Percentiles rank a stretch among this genome's conserved stretches.
Evolutionary conservation across 2,888 invertebrate species (phyloP).

Genomic region (Chrysolina haemoptera): DNA sequence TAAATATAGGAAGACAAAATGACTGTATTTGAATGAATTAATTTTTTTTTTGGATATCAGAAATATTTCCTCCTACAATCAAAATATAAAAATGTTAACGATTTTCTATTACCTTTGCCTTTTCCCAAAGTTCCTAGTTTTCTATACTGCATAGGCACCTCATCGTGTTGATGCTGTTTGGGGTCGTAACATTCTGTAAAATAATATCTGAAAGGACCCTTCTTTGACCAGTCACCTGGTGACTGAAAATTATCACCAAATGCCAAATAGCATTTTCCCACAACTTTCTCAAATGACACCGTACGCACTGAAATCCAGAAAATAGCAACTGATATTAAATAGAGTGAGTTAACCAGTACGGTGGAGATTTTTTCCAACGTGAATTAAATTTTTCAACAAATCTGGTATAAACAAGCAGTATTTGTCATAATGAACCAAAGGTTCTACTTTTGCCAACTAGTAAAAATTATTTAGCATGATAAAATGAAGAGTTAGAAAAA

Average conservation of each 20-base stretch:
- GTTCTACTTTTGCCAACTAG: too few species aligned
- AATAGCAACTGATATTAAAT: background rate
- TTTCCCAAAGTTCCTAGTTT: conserved; percentile 75
- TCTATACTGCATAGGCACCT: conserved; percentile 76
- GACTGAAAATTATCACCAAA: conserved; percentile 75
- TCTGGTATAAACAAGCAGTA: too few species aligned
- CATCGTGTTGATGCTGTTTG: conserved; percentile 72
- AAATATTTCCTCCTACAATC: too few species aligned
- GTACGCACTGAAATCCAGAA: conserved; percentile 67
- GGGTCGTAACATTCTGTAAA: conserved; percentile 80
- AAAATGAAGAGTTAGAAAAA: background rate
- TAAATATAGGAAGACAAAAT: too few species aligned
- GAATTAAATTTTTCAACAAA: too few species aligned
- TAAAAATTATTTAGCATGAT: background rate
- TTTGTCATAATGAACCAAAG: too few species aligned
- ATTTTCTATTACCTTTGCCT: conserved; percentile 72
- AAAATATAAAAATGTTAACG: background rate
- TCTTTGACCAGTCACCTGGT: conserved; percentile 75
- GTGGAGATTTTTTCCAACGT: background rate
- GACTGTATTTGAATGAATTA: too few species aligned
- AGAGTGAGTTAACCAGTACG: background rate
- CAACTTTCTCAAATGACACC: conserved; percentile 75
- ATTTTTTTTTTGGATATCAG: too few species aligned
- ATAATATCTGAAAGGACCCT: conserved; percentile 82
- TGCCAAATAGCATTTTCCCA: conserved; percentile 80